These are phyloP conservation scores for Chitala chitala DNA, from an alignment of 2,113 vertebrate genomes.

Conservation along the genomic window DNA sequence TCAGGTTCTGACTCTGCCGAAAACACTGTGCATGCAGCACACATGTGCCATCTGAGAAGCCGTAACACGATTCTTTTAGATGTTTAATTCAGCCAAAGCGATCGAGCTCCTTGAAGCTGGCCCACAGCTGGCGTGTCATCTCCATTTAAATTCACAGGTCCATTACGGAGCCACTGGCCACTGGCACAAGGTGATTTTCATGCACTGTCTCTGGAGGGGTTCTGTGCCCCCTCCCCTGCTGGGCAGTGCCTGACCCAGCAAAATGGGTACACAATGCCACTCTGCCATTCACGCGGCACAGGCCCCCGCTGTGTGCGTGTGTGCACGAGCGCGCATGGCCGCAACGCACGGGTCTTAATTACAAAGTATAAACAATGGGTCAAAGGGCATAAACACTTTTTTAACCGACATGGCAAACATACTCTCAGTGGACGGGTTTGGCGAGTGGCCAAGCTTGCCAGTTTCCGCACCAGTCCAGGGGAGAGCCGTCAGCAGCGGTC, in stretches of 20 bases:
- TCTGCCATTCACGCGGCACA: neutral
- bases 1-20: neutral
- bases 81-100: too few species aligned
- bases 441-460: conserved; percentile 22
- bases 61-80: too few species aligned
- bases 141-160: too few species aligned
- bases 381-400: conserved; percentile 49
- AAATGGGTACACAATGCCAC: too few species aligned
- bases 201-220: conserved; percentile 30
- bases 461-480: neutral
- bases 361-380: conserved; percentile 49
- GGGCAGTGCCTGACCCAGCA: too few species aligned
- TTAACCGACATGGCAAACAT: conserved; percentile 48
- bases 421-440: conserved; percentile 19
- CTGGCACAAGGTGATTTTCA: conserved; percentile 35
- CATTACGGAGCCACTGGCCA: conserved; percentile 40
- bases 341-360: conserved; percentile 40
- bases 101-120: too few species aligned
- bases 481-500: neutral
- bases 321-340: neutral
- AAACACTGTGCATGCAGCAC: neutral
- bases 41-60: neutral
- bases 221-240: too few species aligned
- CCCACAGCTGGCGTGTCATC: too few species aligned
- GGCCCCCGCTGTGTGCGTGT: neutral